Evolutionary conservation across 1,140 invertebrate species (phyloP).

Genomic region (Hirudo medicinalis): DNA sequence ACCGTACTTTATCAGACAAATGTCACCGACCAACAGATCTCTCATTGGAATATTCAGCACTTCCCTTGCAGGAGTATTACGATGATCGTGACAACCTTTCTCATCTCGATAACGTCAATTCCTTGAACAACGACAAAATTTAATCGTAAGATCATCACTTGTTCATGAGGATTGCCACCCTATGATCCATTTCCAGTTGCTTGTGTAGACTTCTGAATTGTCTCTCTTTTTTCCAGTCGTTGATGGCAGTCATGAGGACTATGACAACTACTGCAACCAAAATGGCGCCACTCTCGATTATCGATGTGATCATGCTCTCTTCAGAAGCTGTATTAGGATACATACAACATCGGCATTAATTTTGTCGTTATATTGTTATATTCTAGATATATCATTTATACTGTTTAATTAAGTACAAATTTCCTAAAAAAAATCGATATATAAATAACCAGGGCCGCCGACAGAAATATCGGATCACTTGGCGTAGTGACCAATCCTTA

Average conservation of each 20-base stretch:
- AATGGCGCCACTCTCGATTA: conserved; percentile 92
- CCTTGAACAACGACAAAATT: conserved; percentile 47
- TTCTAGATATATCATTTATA: no score
- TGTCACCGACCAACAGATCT: conserved; percentile 72
- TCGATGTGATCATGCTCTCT: conserved; percentile 43
- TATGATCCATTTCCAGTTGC: conserved; percentile 95
- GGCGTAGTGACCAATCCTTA: no score
- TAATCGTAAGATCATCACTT: no score
- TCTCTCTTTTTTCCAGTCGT: conserved; percentile 96
- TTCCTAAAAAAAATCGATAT: no score
- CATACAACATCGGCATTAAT: no score
- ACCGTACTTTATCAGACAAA: conserved; percentile 59
- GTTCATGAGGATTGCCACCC: conserved; percentile 76
- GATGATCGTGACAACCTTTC: conserved; percentile 57
- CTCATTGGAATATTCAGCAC: conserved; percentile 42
- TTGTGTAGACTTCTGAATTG: conserved; percentile 92
- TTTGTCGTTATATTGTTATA: no score
- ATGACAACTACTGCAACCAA: conserved; percentile 94
- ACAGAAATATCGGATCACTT: no score
- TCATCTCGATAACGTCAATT: conserved; percentile 84
- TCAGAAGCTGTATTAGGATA: no score
- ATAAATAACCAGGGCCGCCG: no score
- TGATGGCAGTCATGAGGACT: conserved; percentile 93
- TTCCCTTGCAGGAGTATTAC: conserved; percentile 62
- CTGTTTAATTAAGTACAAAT: no score